Evolutionary conservation across 2,797 vertebrate species (phyloP).

Genomic region (Clarias pachynema): DNA sequence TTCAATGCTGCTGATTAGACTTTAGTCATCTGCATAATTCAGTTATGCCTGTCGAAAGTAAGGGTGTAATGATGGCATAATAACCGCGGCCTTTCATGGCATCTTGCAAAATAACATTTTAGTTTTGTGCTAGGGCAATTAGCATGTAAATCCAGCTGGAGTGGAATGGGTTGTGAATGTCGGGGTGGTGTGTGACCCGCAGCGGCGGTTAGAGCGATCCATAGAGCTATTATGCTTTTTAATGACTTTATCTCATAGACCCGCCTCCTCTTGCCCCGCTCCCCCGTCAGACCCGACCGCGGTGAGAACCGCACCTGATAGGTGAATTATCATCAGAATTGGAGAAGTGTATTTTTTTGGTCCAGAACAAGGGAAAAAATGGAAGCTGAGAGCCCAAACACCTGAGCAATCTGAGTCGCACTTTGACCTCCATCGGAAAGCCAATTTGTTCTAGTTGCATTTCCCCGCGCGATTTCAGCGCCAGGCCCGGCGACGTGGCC

Average conservation of each 20-base stretch:
- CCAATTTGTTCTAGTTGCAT: not conserved
- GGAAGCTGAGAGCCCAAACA: not conserved
- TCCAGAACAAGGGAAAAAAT: not conserved
- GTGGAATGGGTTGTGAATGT: not conserved
- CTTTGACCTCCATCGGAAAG: conserved; percentile 4
- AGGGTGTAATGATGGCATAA: not conserved
- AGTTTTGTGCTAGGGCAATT: not conserved
- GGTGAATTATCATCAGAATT: conserved; percentile 21
- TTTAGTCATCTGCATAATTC: conserved; percentile 23
- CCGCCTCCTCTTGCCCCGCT: not conserved
- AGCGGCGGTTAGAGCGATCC: not conserved
- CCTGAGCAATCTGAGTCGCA: not conserved
- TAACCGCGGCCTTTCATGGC: not conserved
- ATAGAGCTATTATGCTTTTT: not conserved
- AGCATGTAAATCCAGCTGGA: conserved; percentile 8
- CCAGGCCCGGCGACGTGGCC: not conserved
- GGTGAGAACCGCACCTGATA: not conserved
- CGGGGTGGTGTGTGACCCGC: too few species aligned
- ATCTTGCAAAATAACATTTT: conserved; percentile 8
- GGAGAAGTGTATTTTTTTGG: not conserved
- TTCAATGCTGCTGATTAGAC: conserved; percentile 17
- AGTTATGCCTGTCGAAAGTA: conserved; percentile 13
- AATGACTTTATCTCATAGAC: conserved; percentile 20
- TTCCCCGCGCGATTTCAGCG: not conserved
- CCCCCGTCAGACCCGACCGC: not conserved